A percentile compares a stretch with the other conserved stretches of the same genome.
phyloP scores from a whole-genome alignment of 1,140 invertebrate species.

The Neodiprion pinetum region DNA sequence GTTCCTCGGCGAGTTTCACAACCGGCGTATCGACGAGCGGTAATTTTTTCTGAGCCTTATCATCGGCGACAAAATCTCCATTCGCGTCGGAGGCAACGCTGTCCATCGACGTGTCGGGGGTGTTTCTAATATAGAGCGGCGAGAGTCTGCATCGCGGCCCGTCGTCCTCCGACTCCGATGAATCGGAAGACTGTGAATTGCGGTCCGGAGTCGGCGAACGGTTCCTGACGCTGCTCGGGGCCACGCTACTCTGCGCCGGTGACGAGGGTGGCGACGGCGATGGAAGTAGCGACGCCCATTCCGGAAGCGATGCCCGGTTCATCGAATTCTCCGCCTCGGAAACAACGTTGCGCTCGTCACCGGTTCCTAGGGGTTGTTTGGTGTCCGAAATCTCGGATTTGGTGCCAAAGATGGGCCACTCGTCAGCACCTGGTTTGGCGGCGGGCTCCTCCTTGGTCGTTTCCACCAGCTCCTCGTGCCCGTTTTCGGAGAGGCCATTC shows the following conservation, averaged over 20 bases:
- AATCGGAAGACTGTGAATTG: constrained; percentile 32
- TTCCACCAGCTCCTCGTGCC: constrained; percentile 17
- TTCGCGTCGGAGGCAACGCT: constrained; percentile 31
- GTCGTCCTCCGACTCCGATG: constrained; percentile 30
- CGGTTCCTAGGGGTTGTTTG: not conserved
- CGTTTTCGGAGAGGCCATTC: constrained; percentile 16
- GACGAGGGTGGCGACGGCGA: not conserved
- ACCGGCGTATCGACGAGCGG: constrained; percentile 17
- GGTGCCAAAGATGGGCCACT: not conserved
- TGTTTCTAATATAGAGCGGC: constrained; percentile 49
- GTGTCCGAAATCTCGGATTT: not conserved
- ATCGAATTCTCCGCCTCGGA: not conserved
- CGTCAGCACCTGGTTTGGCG: not conserved
- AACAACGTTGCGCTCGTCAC: not conserved
- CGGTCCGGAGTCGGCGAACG: constrained; percentile 30
- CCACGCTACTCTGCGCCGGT: constrained; percentile 16
- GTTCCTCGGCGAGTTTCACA: constrained; percentile 34
- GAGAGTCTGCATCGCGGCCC: constrained; percentile 43
- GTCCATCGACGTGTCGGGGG: constrained; percentile 42
- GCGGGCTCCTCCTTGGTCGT: not conserved
- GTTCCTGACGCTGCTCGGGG: constrained; percentile 22
- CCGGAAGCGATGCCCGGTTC: not conserved
- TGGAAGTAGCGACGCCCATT: not conserved
- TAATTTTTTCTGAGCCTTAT: constrained; percentile 40
- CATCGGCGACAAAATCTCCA: constrained; percentile 20